A percentile compares a stretch with the other conserved stretches of the same genome.
These are phyloP conservation scores for Macrobrachium nipponense DNA, from an alignment of 1,140 invertebrate genomes.

Conservation along the genomic window DNA sequence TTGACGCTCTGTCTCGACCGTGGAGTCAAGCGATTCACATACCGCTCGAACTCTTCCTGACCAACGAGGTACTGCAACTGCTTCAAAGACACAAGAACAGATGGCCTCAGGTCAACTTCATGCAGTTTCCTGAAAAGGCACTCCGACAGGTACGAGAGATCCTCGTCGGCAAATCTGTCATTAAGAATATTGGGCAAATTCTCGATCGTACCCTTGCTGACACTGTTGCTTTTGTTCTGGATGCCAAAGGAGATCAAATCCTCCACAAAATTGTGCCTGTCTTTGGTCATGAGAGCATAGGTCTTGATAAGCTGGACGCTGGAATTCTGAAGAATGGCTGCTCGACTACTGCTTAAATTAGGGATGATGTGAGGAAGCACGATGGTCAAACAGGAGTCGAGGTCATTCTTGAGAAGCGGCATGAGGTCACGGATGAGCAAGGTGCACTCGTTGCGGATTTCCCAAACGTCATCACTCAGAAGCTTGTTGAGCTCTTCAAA, in stretches of 20 bases:
- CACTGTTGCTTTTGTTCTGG: constrained; percentile 29
- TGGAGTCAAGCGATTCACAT: constrained; percentile 26
- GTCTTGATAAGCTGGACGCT: constrained; percentile 26
- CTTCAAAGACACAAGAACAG: constrained; percentile 7
- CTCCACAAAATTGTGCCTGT: constrained; percentile 37
- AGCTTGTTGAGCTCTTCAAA: constrained; percentile 53
- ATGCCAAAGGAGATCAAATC: constrained; percentile 44
- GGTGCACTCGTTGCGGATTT: constrained; percentile 53
- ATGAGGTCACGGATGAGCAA: constrained; percentile 48
- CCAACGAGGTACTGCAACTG: constrained; percentile 31
- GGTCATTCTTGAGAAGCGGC: constrained; percentile 42
- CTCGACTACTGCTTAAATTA: constrained; percentile 26
- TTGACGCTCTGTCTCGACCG: constrained; percentile 3
- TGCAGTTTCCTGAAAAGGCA: constrained; percentile 30
- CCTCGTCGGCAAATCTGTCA: constrained; percentile 6
- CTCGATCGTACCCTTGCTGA: constrained; percentile 4
- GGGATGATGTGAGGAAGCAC: constrained; percentile 45
- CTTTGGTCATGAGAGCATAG: constrained; percentile 27
- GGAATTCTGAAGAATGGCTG: constrained; percentile 29
- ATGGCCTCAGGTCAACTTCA: constrained; percentile 19
- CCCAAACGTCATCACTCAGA: constrained; percentile 48
- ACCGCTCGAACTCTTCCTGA: constrained; percentile 9
- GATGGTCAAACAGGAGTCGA: constrained; percentile 48
- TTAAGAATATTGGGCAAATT: constrained; percentile 24
- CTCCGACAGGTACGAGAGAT: constrained; percentile 24